These are phyloP conservation scores for human DNA, from an alignment of 2,113 vertebrate genomes.

Conservation along the genomic window GRCh38 chr5:72723501-72724000, in stretches of 20 bases:
- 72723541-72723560: neutral
- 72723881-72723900: slow-evolving; percentile 20
- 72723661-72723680: neutral
- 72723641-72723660: neutral
- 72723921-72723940: slow-evolving; percentile 29
- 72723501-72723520: neutral
- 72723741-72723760: neutral
- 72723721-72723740: neutral
- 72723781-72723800: neutral
- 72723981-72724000: slow-evolving; percentile 11
- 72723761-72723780: neutral
- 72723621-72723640: neutral
- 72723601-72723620: neutral
- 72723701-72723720: neutral
- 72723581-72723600: neutral
- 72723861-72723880: neutral
- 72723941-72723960: neutral
- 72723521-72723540: neutral
- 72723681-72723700: neutral
- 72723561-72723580: neutral
- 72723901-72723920: slow-evolving; percentile 4
- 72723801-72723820: neutral
- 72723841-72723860: neutral
- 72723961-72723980: neutral
- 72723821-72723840: neutral